Percentiles rank a stretch among this genome's conserved stretches.
phyloP scores from a whole-genome alignment of 2,113 vertebrate genomes.

The Poicephalus gulielmi region DNA sequence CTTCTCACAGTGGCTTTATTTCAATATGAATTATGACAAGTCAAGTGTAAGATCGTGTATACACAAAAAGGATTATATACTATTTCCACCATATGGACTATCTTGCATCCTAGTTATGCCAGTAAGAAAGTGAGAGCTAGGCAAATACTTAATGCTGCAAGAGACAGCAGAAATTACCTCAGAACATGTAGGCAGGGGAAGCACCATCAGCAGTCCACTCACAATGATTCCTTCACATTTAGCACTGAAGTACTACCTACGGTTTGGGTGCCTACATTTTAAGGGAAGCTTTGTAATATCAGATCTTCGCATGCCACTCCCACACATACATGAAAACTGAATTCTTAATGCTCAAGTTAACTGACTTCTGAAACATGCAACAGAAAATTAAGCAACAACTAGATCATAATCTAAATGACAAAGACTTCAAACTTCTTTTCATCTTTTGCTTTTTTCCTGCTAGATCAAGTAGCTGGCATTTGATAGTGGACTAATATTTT shows the following conservation, averaged over 20 bases:
- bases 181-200: background rate
- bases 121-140: background rate
- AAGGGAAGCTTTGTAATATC: background rate
- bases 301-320: background rate
- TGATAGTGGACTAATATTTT: background rate
- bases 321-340: background rate
- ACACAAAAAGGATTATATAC: background rate
- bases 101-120: background rate
- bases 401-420: slow-evolving; percentile 4
- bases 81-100: background rate
- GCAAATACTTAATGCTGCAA: background rate
- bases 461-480: background rate
- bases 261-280: background rate
- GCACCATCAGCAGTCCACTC: background rate
- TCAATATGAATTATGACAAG: background rate
- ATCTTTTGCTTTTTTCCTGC: background rate
- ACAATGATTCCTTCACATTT: accelerated
- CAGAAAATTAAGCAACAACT: slow-evolving; percentile 12
- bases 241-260: background rate
- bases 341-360: background rate
- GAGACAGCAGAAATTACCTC: background rate
- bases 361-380: background rate
- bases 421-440: slow-evolving; percentile 8
- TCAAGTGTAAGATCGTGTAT: background rate
- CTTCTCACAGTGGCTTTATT: background rate